Evolutionary conservation across 2,888 invertebrate species (phyloP).

Genomic region (Onthophagus sagittarius): DNA sequence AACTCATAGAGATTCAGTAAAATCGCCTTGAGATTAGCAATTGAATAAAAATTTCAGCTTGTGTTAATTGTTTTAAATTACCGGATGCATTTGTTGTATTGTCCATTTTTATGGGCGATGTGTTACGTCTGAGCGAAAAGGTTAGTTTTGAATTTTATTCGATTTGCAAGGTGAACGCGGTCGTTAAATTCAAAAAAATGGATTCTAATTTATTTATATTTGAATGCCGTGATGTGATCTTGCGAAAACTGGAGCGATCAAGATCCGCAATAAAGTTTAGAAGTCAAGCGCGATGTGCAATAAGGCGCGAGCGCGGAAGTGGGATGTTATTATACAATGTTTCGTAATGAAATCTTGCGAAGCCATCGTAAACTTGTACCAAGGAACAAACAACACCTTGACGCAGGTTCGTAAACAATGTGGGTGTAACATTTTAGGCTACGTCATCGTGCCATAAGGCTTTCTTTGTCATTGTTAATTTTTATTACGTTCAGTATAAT

Average conservation of each 20-base stretch:
- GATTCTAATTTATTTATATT: background rate
- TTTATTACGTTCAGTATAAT: background rate
- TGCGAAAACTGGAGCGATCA: background rate
- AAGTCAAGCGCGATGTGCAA: background rate
- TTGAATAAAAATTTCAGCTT: background rate
- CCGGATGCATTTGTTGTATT: background rate
- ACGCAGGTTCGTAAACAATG: constrained; percentile 6
- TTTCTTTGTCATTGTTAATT: background rate
- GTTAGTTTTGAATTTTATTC: background rate
- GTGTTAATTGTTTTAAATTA: background rate
- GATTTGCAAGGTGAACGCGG: background rate
- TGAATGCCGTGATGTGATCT: background rate
- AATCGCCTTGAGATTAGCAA: background rate
- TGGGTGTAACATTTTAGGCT: constrained; percentile 8
- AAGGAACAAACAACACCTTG: constrained; percentile 1
- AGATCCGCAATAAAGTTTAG: background rate
- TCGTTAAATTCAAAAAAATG: background rate
- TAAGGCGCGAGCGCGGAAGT: background rate
- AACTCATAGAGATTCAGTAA: background rate
- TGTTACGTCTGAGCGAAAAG: background rate
- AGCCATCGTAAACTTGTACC: constrained; percentile 3
- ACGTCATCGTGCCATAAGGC: background rate
- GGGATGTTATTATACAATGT: background rate
- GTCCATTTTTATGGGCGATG: background rate
- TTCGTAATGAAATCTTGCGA: background rate